phyloP scores from a whole-genome alignment of 2,888 invertebrate genomes.

The Eremobia ochroleuca region DNA sequence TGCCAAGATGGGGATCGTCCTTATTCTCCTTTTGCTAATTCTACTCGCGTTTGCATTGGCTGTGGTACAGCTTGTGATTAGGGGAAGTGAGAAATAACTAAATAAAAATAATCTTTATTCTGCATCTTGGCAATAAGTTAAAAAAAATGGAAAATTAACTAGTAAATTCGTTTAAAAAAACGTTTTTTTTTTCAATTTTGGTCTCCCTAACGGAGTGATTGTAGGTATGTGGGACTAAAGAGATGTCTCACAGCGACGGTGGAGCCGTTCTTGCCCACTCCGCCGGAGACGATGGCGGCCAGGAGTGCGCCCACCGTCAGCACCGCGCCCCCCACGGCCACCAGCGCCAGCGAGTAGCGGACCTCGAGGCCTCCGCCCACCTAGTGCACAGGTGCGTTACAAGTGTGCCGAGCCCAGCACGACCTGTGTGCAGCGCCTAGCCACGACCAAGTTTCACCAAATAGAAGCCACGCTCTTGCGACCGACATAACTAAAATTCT shows the following conservation, averaged over 20 bases:
- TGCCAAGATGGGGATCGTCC: slow-evolving; percentile 3
- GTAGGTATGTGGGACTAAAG: slow-evolving; percentile 52
- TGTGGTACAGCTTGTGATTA: background rate
- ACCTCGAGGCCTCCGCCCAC: slow-evolving; percentile 92
- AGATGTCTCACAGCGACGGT: slow-evolving; percentile 97
- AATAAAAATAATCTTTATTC: slow-evolving; percentile 9
- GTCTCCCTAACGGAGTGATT: slow-evolving; percentile 42
- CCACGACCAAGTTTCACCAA: slow-evolving; percentile 39
- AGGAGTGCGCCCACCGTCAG: slow-evolving; percentile 94
- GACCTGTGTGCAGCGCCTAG: slow-evolving; percentile 38
- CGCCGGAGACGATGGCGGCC: slow-evolving; percentile 96
- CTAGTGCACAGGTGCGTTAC: slow-evolving; percentile 75
- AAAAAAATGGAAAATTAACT: slow-evolving; percentile 3
- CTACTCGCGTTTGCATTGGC: background rate
- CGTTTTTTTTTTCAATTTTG: too few relatives aligned
- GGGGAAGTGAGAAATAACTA: background rate
- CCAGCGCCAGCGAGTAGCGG: slow-evolving; percentile 94
- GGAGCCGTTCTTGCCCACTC: slow-evolving; percentile 99
- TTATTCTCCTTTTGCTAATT: slow-evolving; percentile 2
- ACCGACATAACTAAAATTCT: background rate
- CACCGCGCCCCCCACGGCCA: slow-evolving; percentile 93
- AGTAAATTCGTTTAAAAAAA: background rate
- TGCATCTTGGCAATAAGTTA: slow-evolving; percentile 38
- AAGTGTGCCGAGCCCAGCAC: slow-evolving; percentile 28
- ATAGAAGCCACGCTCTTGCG: slow-evolving; percentile 33